Conservation (phyloP, 2,797 vertebrate genomes). For the Macroramphosus scolopax region DNA sequence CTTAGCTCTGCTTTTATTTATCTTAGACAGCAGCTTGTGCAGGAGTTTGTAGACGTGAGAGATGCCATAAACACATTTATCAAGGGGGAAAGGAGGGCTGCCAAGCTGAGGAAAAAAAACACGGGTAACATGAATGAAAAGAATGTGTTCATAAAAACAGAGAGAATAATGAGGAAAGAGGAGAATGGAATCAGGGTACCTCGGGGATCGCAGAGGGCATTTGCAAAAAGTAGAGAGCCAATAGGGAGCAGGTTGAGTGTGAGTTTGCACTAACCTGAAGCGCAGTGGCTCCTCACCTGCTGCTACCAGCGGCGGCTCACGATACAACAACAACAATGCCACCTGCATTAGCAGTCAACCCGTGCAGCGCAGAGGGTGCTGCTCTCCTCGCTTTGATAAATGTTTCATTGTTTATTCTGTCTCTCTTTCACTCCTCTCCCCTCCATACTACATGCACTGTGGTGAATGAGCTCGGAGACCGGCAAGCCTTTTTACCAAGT, state of each 20-base stretch:
- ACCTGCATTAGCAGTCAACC: slow-evolving; percentile 56
- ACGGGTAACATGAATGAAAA: slow-evolving; percentile 41
- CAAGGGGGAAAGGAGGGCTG: slow-evolving; percentile 14
- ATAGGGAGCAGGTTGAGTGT: slow-evolving; percentile 32
- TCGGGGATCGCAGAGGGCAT: slow-evolving; percentile 12
- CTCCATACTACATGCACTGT: slow-evolving; percentile 14
- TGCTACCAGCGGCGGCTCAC: slow-evolving; percentile 10
- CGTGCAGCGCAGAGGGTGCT: slow-evolving; percentile 11
- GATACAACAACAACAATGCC: slow-evolving; percentile 35
- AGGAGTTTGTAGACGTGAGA: slow-evolving; percentile 31
- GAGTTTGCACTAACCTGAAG: slow-evolving; percentile 7
- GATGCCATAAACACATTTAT: slow-evolving; percentile 63
- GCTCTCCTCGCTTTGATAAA: slow-evolving; percentile 53
- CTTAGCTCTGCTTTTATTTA: slow-evolving; percentile 53
- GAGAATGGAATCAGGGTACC: slow-evolving; percentile 1
- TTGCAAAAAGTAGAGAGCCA: slow-evolving; percentile 17
- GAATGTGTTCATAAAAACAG: slow-evolving; percentile 45
- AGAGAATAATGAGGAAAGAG: slow-evolving; percentile 28
- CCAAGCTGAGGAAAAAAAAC: slow-evolving; percentile 28
- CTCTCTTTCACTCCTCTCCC: slow-evolving; percentile 23
- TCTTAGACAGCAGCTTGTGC: slow-evolving; percentile 45
- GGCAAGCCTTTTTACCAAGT: slow-evolving; percentile 25
- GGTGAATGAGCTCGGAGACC: slow-evolving; percentile 22
- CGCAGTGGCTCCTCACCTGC: slow-evolving; percentile 1
- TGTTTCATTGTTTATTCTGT: slow-evolving; percentile 57